Percentiles rank a stretch among this genome's conserved stretches.
These are phyloP conservation scores for Pyrrhia umbra DNA, from an alignment of 2,888 invertebrate genomes.

Conservation along the genomic window DNA sequence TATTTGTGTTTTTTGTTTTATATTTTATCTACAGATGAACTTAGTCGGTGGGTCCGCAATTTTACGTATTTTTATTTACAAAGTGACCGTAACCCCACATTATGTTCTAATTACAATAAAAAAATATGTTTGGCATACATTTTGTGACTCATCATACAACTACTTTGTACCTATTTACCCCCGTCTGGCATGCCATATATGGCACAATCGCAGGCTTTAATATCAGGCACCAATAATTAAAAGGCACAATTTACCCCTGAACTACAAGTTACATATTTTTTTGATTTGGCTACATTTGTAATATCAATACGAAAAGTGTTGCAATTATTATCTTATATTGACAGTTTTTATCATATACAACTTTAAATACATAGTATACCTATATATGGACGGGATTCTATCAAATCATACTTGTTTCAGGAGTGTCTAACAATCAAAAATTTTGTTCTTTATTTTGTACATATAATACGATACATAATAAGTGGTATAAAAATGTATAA, in stretches of 20 bases:
- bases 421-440: constrained; percentile 44
- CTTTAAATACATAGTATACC: constrained; percentile 47
- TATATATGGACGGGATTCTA: constrained; percentile 59
- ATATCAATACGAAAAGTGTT: constrained; percentile 58
- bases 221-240: constrained; percentile 79
- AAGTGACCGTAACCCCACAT: constrained; percentile 76
- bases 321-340: constrained; percentile 31
- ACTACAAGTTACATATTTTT: constrained; percentile 52
- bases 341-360: constrained; percentile 39
- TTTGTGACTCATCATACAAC: constrained; percentile 87
- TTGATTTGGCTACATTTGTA: constrained; percentile 49
- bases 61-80: constrained; percentile 84
- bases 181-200: constrained; percentile 75
- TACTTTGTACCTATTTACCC: constrained; percentile 83
- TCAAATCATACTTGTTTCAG: constrained; percentile 56
- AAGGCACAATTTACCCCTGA: constrained; percentile 76
- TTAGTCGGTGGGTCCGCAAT: constrained; percentile 85
- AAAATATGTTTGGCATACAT: constrained; percentile 87
- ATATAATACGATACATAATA: constrained; percentile 65
- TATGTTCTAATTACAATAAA: constrained; percentile 77
- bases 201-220: constrained; percentile 75
- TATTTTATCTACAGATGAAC: constrained; percentile 75
- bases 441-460: constrained; percentile 64
- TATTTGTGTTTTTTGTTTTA: constrained; percentile 51
- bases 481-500: constrained; percentile 65